Evolutionary conservation across 2,888 invertebrate species (phyloP).

Genomic region (Helicoverpa assulta): DNA sequence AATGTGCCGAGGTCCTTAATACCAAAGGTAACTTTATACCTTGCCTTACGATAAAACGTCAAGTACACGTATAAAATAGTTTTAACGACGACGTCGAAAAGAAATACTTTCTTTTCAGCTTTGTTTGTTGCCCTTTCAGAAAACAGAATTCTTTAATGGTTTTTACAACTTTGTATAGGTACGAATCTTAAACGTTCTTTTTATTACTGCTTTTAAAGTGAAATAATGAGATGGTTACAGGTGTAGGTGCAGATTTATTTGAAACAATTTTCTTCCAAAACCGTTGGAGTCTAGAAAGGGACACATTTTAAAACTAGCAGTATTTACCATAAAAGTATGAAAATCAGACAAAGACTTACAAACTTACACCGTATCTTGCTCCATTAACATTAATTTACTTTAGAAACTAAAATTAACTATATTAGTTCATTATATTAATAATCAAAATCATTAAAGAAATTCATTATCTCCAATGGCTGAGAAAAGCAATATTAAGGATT

Average conservation of each 20-base stretch:
- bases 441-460: background rate
- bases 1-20: slow-evolving; percentile 10
- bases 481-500: slow-evolving; percentile 5
- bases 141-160: slow-evolving; percentile 46
- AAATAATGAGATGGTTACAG: slow-evolving; percentile 21
- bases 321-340: too few species aligned
- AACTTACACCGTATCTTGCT: too few species aligned
- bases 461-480: background rate
- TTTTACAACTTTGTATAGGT: slow-evolving; percentile 22
- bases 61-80: slow-evolving; percentile 60
- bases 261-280: too few species aligned
- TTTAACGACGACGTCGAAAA: slow-evolving; percentile 49
- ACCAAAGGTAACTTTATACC: slow-evolving; percentile 49
- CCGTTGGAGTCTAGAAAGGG: too few species aligned
- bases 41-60: slow-evolving; percentile 53
- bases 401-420: too few species aligned
- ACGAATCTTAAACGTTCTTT: slow-evolving; percentile 14
- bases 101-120: slow-evolving; percentile 52
- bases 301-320: too few species aligned
- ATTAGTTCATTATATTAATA: too few species aligned
- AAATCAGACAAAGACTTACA: too few species aligned
- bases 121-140: slow-evolving; percentile 39
- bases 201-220: slow-evolving; percentile 15
- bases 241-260: too few species aligned
- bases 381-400: too few species aligned